Evolutionary conservation across 2,888 invertebrate genomes (phyloP).

Genomic region (Nyleta sp.): DNA sequence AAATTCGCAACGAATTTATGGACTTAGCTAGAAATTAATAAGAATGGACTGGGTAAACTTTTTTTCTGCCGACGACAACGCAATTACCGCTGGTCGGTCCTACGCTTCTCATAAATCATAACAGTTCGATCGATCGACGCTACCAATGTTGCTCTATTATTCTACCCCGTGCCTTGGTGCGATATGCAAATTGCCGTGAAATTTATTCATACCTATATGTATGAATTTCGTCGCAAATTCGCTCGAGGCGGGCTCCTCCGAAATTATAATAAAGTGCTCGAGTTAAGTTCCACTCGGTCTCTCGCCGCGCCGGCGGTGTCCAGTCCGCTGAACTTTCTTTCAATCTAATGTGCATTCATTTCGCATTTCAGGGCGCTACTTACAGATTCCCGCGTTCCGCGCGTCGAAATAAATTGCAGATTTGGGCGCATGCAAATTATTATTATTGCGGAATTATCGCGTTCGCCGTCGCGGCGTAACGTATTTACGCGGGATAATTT

Average conservation of each 20-base stretch:
- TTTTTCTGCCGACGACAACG: constrained; percentile 33
- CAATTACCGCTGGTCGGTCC: constrained; percentile 56
- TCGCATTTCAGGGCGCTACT: constrained; percentile 34
- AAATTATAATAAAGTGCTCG: constrained; percentile 69
- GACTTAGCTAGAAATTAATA: background rate
- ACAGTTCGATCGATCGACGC: constrained; percentile 61
- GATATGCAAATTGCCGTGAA: constrained; percentile 76
- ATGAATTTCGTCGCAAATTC: constrained; percentile 68
- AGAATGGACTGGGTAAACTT: background rate
- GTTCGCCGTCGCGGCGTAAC: constrained; percentile 29
- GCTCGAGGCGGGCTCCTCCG: constrained; percentile 64
- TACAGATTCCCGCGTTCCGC: constrained; percentile 36
- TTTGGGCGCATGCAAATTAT: constrained; percentile 50
- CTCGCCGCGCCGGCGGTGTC: constrained; percentile 41
- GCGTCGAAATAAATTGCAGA: constrained; percentile 46
- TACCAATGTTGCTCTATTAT: constrained; percentile 65
- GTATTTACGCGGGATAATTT: constrained; percentile 52
- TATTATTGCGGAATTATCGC: constrained; percentile 48
- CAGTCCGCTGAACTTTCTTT: constrained; percentile 63
- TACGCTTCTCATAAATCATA: constrained; percentile 63
- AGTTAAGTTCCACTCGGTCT: constrained; percentile 59
- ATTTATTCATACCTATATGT: constrained; percentile 77
- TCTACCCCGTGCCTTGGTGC: constrained; percentile 61
- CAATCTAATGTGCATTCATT: constrained; percentile 63
- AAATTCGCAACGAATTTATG: background rate